Evolutionary conservation across 2,888 invertebrate genomes (phyloP), one percentile per base, ranked within the genome.

Genomic region (Hydroisotoma schaefferi): DNA sequence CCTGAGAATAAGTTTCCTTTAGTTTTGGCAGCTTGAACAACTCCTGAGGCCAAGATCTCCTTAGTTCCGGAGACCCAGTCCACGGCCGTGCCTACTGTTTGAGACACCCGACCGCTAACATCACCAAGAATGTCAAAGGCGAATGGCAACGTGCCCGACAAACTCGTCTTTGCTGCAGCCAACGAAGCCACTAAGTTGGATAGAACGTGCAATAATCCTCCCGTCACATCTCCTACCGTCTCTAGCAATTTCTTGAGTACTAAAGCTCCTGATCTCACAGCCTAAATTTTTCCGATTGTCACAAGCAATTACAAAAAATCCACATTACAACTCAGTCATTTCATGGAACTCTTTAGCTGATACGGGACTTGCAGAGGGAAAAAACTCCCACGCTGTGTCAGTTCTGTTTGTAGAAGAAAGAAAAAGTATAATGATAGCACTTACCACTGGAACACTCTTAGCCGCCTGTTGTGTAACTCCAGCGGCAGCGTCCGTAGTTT

Each of bases 391-490:
- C n/a, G n/a, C n/a, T n/a, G n/a, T n/a, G n/a, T n/a, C n/a, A n/a
- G 33, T 33, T 33, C 33, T 33, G 33, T 33, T 33, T 33, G 8
- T 15, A 33, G 15, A 33, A 33, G 8, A 33, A 33, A 33, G 33
- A 8, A 33, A 33, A n/a, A n/a, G n/a, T n/a, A n/a, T n/a, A n/a
- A n/a, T n/a, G n/a, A n/a, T n/a, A 15, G 12, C 8, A 64, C 69
- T 71, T 69, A 73, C 73, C 55, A 71, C 69, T 54, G 73, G 73
- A 44, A 73, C 67, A 61, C 69, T 69, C 66, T 73, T 71, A 25
- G 73, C 73, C 38, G 73, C 73, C 57, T 71, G 71, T 61, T 69
- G 68, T 10, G 73, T 71, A 6, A 73, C 73, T 27, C 73, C 73
- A 29, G 73, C 71, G 18, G 73, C 73, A 28, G 71, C 73, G 38